Evolutionary conservation across 2,113 vertebrate genomes (phyloP).

Genomic region (Arvicanthis niloticus): DNA sequence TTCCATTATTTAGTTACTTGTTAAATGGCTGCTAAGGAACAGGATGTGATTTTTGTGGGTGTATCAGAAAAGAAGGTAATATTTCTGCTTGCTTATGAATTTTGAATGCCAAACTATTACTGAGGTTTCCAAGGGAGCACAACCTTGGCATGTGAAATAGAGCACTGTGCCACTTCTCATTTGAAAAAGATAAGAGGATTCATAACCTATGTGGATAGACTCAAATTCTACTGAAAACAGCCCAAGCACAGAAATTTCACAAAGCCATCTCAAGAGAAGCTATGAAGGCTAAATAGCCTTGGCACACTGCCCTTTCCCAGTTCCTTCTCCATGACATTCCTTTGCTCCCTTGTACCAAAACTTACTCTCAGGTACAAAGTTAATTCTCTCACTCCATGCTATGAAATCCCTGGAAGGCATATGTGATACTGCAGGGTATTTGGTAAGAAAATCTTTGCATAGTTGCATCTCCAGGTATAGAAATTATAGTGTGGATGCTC

Average conservation of each 20-base stretch:
- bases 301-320: background rate
- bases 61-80: slow-evolving; percentile 77
- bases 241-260: background rate
- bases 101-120: slow-evolving; percentile 56
- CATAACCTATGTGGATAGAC: slow-evolving; percentile 48
- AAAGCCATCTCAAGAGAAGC: background rate
- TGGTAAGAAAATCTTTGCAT: background rate
- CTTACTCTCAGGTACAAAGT: background rate
- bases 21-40: slow-evolving; percentile 57
- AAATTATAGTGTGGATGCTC: background rate
- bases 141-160: slow-evolving; percentile 60
- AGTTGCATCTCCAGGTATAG: background rate
- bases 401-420: background rate
- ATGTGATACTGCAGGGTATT: background rate
- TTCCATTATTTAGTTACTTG: slow-evolving; percentile 54
- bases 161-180: background rate
- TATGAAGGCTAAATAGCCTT: background rate
- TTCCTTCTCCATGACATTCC: background rate
- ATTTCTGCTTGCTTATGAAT: slow-evolving; percentile 48
- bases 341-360: background rate
- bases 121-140: slow-evolving; percentile 50
- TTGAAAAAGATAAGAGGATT: slow-evolving; percentile 48
- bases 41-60: slow-evolving; percentile 73
- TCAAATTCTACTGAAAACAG: slow-evolving; percentile 1
- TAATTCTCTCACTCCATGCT: background rate